A percentile compares a stretch with the other conserved stretches of the same genome.
Conservation (phyloP, 2,888 invertebrate species). For the Nomada fucata region DNA sequence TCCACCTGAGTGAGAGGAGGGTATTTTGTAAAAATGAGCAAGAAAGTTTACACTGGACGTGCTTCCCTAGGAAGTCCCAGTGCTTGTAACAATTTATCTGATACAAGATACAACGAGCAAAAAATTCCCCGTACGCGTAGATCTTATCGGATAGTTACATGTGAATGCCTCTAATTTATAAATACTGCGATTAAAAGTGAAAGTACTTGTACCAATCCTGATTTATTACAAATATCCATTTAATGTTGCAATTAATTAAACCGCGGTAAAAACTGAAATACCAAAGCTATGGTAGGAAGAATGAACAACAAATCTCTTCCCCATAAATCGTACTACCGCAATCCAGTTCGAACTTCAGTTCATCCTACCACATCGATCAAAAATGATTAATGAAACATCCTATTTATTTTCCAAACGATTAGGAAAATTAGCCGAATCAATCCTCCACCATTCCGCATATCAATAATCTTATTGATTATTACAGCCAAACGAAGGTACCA, state of each 20-base stretch:
- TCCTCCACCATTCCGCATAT: too few relatives aligned
- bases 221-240: background rate
- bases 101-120: slow-evolving; percentile 5
- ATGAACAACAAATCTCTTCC: too few relatives aligned
- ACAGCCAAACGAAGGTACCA: background rate
- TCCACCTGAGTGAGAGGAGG: background rate
- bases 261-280: background rate
- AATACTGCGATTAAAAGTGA: background rate
- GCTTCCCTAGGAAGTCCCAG: background rate
- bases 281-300: too few relatives aligned
- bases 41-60: background rate
- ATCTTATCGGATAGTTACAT: background rate
- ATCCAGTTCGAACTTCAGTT: too few relatives aligned
- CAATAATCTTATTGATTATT: too few relatives aligned
- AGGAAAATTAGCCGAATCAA: too few relatives aligned
- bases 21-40: background rate
- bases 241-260: background rate
- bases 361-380: too few relatives aligned
- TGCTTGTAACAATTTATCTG: slow-evolving; percentile 2
- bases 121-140: background rate
- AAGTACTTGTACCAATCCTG: background rate
- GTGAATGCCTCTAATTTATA: background rate
- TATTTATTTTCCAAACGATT: too few relatives aligned
- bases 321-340: too few relatives aligned
- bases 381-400: too few relatives aligned